phyloP scores from a whole-genome alignment of 2,888 invertebrate genomes.

The Epirrhoe alternata region DNA sequence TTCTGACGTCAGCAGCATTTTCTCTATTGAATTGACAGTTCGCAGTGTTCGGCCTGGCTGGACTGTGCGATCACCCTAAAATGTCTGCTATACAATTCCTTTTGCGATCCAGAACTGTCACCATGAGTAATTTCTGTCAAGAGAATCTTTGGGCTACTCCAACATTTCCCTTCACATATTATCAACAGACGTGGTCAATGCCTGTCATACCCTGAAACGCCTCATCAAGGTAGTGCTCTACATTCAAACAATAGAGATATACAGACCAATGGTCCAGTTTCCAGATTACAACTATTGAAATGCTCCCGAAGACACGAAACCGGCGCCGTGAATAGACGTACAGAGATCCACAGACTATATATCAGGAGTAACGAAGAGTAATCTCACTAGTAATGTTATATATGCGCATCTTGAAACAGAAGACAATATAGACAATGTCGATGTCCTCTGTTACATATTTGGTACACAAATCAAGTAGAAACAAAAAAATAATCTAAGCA shows the following conservation, averaged over 20 bases:
- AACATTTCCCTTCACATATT: too few relatives aligned
- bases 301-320: slow-evolving; percentile 38
- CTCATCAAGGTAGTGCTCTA: slow-evolving; percentile 24
- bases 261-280: slow-evolving; percentile 50
- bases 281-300: slow-evolving; percentile 63
- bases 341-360: slow-evolving; percentile 15
- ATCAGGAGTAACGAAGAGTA: background rate
- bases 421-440: background rate
- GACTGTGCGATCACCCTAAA: too few relatives aligned
- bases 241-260: slow-evolving; percentile 49
- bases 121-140: too few relatives aligned
- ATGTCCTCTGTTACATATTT: too few relatives aligned
- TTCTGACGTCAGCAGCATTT: too few relatives aligned
- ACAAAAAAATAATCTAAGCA: too few relatives aligned
- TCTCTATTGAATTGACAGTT: too few relatives aligned
- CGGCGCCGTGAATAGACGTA: slow-evolving; percentile 44
- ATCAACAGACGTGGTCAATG: background rate
- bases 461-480: too few relatives aligned
- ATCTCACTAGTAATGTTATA: slow-evolving; percentile 1
- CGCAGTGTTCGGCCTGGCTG: too few relatives aligned
- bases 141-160: too few relatives aligned
- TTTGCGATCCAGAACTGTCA: too few relatives aligned
- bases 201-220: slow-evolving; percentile 1
- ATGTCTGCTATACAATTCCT: too few relatives aligned
- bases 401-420: background rate